Conservation (phyloP, 30 jellyfish, hydroid and myxozoan genomes). For the Pelagia noctiluca region DNA sequence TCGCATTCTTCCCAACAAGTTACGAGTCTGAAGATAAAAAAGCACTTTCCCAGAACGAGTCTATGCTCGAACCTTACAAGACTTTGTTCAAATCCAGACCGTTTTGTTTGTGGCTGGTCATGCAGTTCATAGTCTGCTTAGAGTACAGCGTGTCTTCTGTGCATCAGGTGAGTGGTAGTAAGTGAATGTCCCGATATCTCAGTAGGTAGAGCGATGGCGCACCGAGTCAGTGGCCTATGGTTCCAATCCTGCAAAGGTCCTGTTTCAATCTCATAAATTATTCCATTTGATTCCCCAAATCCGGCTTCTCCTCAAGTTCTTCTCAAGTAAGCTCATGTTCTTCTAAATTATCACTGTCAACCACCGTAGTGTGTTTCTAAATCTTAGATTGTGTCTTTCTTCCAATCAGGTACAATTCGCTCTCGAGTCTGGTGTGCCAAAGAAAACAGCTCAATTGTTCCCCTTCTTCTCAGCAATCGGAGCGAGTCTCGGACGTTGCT, state of each 20-base stretch:
- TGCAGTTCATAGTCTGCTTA: neutral
- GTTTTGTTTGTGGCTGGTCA: slow-evolving; percentile 13
- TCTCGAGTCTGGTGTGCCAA: slow-evolving; percentile 46
- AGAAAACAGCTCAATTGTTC: slow-evolving; percentile 30
- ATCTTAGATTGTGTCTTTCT: neutral
- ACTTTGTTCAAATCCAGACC: slow-evolving; percentile 5
- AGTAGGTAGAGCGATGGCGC: neutral
- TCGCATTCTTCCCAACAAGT: slow-evolving; percentile 24
- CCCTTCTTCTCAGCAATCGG: slow-evolving; percentile 56
- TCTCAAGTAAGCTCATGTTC: neutral
- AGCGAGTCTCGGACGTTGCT: slow-evolving; percentile 42
- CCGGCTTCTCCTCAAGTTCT: neutral
- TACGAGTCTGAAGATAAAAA: neutral
- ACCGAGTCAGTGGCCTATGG: neutral
- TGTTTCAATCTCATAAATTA: neutral
- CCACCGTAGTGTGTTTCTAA: neutral
- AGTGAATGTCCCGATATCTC: neutral
- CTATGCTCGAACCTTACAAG: slow-evolving; percentile 1
- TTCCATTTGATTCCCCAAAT: neutral
- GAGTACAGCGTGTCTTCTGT: slow-evolving; percentile 42
- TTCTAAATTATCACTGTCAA: neutral
- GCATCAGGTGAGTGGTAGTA: slow-evolving; percentile 50
- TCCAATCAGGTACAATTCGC: slow-evolving; percentile 63
- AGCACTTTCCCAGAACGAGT: neutral
- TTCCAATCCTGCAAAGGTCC: neutral